Base-by-base conservation (phyloP, 1,140 invertebrate genomes). In the Saccostrea cuccullata region DNA sequence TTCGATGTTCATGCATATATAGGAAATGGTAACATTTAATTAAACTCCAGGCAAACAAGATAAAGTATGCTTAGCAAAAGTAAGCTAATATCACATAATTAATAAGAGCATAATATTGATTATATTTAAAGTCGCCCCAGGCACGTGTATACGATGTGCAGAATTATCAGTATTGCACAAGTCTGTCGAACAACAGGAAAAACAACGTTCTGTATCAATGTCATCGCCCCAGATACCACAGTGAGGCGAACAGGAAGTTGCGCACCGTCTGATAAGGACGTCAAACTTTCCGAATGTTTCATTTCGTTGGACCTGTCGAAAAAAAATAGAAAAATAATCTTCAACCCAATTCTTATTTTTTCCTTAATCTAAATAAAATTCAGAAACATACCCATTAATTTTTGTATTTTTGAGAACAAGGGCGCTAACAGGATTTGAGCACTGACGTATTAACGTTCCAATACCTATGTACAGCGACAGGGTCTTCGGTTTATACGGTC, bases 211-310 rank as follows among this genome's bases (percentile, higher is more conserved):
- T 17, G 82, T 58, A 36, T 90, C 89, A 23, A 90, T 85, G 23
- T 84, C 87, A 8, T 90, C 89, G 30, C 89, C 89, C 89, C 89
- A 90, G 15, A 86, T 82, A 36, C 89, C 89, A 86, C 89, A 90
- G 17, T 83, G 30, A 20, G 36, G 26, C 85, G 30, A 40, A 84
- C 89, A 90, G 36, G 77, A 86, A 23, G 87, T 17, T 56, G 87
- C 82, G 82, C 89, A 90, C 5, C 73, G 58, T 58, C 89, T 40
- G 15, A 26, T 30, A 12, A 90, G 47, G 26, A 47, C 67, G 15
- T 56, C 67, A 83, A 89, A 89, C 60, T 55, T 67, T 40, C 88
- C 88, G 55, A 55, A 55, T 55, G 26, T 82, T 58, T 89, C 85
- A 55, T 89, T 58, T 20, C 85, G 77, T n/a, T 83, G 86, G n/a